These are phyloP conservation scores for Andrena marginata DNA, from an alignment of 2,888 invertebrate genomes.

Conservation along the genomic window DNA sequence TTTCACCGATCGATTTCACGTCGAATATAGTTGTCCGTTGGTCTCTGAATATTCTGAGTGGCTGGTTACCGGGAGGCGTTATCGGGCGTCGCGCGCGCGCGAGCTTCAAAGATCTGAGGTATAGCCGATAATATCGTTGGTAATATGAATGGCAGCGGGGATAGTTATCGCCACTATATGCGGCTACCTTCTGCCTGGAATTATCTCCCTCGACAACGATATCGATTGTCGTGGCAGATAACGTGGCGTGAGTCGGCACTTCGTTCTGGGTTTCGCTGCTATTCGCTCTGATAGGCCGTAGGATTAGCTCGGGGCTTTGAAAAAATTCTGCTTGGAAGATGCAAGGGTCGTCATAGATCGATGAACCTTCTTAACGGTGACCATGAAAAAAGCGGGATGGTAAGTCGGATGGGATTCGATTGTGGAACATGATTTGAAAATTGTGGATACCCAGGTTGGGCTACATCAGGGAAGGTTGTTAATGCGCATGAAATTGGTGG, in stretches of 20 bases:
- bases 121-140: constrained; percentile 66
- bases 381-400: too few species aligned
- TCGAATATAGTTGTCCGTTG: constrained; percentile 24
- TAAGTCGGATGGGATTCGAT: too few species aligned
- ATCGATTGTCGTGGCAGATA: constrained; percentile 71
- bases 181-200: constrained; percentile 68
- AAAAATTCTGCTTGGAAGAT: constrained; percentile 20
- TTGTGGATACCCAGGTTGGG: too few species aligned
- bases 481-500: too few species aligned
- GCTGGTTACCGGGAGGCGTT: constrained; percentile 47
- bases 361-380: too few species aligned
- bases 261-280: constrained; percentile 68
- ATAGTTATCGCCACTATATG: constrained; percentile 68
- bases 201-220: constrained; percentile 73
- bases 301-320: constrained; percentile 53
- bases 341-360: too few species aligned
- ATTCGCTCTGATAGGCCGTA: constrained; percentile 64
- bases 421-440: too few species aligned
- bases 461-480: too few species aligned
- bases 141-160: constrained; percentile 62
- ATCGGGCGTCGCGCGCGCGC: constrained; percentile 42
- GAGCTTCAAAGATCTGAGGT: constrained; percentile 49
- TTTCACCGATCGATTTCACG: constrained; percentile 17
- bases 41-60: constrained; percentile 13
- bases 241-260: constrained; percentile 70